Conservation (phyloP, 1,140 invertebrate genomes). For the Drosophila ambigua region DNA sequence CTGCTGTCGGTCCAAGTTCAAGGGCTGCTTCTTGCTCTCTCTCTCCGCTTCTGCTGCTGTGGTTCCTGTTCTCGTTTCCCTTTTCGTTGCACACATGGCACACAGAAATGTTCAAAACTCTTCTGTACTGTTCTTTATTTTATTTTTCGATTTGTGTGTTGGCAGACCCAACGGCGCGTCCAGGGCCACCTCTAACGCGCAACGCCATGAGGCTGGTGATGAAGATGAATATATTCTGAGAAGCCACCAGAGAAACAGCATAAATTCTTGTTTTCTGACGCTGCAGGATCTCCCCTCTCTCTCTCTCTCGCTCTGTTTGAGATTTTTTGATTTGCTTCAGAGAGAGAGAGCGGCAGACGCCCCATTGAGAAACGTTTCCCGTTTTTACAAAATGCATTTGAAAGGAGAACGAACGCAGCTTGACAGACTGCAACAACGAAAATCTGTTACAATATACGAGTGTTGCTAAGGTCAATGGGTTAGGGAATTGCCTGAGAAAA, state of each 20-base stretch:
- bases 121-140: conserved; percentile 3
- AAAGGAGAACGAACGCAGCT: too few relatives aligned
- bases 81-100: conserved; percentile 47
- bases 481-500: too few relatives aligned
- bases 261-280: conserved; percentile 53
- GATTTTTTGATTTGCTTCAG: too few relatives aligned
- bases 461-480: too few relatives aligned
- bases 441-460: too few relatives aligned
- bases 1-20: conserved; percentile 61
- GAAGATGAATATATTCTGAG: conserved; percentile 57
- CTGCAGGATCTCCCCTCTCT: conserved; percentile 58
- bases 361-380: too few relatives aligned
- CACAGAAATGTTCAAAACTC: conserved; percentile 30
- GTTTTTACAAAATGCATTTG: too few relatives aligned
- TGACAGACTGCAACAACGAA: too few relatives aligned
- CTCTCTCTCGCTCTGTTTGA: conserved; percentile 3
- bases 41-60: not conserved
- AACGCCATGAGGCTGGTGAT: conserved; percentile 21
- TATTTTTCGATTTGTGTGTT: conserved; percentile 31
- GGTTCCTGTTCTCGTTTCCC: conserved; percentile 2
- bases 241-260: conserved; percentile 51
- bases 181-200: conserved; percentile 45
- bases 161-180: conserved; percentile 63
- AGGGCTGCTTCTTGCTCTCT: conserved; percentile 39
- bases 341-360: too few relatives aligned